Percentiles rank a stretch among this genome's conserved stretches.
These are phyloP conservation scores for Stenopsyche tienmushanensis DNA, from an alignment of 1,140 invertebrate genomes.

Conservation along the genomic window DNA sequence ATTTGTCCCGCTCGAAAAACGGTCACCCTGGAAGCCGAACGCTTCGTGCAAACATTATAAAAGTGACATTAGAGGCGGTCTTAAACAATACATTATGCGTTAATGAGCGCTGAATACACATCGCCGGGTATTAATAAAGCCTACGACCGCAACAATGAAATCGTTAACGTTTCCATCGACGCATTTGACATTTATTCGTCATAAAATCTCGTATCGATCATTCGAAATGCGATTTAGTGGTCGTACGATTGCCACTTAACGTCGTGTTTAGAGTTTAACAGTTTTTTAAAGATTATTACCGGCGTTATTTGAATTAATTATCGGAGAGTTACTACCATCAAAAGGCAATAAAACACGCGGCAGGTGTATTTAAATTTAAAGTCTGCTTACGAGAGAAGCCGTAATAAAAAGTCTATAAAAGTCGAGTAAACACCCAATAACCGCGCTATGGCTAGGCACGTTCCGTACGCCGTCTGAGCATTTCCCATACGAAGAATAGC, in stretches of 20 bases:
- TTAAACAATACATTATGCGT: no score
- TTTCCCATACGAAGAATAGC: constrained; percentile 27
- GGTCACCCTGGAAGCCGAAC: no score
- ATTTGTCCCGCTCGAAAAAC: no score
- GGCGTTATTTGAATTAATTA: constrained; percentile 21
- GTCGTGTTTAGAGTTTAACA: background rate
- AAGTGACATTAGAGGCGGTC: no score
- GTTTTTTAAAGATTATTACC: constrained; percentile 13
- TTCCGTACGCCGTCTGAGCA: constrained; percentile 1
- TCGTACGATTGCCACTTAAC: background rate
- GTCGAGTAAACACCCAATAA: constrained; percentile 28
- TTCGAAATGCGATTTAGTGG: background rate
- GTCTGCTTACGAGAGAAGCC: constrained; percentile 8
- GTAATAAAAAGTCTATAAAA: constrained; percentile 35
- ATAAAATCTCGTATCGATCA: background rate
- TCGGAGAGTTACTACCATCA: constrained; percentile 15
- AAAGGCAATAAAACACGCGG: constrained; percentile 27
- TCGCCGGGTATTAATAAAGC: no score
- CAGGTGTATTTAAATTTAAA: constrained; percentile 35
- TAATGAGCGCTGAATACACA: no score
- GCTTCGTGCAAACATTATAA: no score
- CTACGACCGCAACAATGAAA: no score
- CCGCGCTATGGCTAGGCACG: constrained; percentile 32
- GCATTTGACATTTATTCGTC: background rate
- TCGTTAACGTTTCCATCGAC: background rate